Evolutionary conservation across 2,888 invertebrate species (phyloP).

Genomic region (Acanthacorydalis orientalis): DNA sequence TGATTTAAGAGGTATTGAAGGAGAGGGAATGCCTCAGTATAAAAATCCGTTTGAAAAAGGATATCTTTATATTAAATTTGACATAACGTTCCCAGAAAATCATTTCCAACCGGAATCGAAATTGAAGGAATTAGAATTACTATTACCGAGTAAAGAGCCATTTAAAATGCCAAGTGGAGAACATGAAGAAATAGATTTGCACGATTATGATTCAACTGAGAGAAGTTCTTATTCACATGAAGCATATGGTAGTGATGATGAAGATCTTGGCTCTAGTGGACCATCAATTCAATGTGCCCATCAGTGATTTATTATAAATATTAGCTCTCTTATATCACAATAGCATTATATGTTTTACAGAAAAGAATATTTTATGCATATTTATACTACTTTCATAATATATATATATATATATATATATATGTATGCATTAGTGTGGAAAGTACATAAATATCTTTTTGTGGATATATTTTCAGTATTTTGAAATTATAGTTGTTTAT

Average conservation of each 20-base stretch:
- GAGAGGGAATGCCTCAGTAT: slow-evolving; percentile 82
- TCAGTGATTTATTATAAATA: slow-evolving; percentile 35
- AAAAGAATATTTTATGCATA: too few species aligned
- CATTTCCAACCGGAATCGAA: slow-evolving; percentile 56
- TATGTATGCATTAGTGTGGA: too few species aligned
- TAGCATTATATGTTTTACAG: too few species aligned
- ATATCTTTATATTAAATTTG: slow-evolving; percentile 72
- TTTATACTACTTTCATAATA: too few species aligned
- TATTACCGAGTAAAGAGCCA: slow-evolving; percentile 55
- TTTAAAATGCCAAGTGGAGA: slow-evolving; percentile 61
- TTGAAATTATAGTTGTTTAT: neutral
- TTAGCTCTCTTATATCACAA: neutral
- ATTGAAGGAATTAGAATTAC: slow-evolving; percentile 49
- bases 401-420: too few species aligned
- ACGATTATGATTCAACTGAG: slow-evolving; percentile 51
- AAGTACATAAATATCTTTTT: neutral
- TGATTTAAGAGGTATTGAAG: slow-evolving; percentile 55
- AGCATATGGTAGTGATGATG: slow-evolving; percentile 55
- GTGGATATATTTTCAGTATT: neutral
- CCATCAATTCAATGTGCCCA: slow-evolving; percentile 65
- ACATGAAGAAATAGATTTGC: slow-evolving; percentile 70
- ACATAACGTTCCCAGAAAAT: slow-evolving; percentile 67
- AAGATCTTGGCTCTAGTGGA: slow-evolving; percentile 40
- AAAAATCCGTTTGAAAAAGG: slow-evolving; percentile 77
- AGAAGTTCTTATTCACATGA: slow-evolving; percentile 34